Percentiles rank a stretch among this genome's conserved stretches.
Conservation (phyloP, 2,797 vertebrate species). For the Philypnodon macrostomus region DNA sequence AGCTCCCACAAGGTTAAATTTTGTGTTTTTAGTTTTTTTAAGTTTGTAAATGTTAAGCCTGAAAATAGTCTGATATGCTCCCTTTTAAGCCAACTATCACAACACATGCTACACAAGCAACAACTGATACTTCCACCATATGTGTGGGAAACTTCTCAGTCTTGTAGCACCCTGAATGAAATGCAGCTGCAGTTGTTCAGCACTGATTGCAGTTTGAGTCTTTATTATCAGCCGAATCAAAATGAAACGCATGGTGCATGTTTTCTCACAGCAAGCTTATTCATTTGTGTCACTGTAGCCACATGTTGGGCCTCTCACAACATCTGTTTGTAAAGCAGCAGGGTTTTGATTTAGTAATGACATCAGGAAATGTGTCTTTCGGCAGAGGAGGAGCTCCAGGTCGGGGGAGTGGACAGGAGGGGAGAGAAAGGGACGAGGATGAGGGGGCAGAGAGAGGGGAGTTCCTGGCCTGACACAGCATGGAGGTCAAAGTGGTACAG, state of each 20-base stretch:
- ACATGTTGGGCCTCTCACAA: conserved; percentile 60
- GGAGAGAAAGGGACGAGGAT: conserved; percentile 53
- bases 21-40: no score
- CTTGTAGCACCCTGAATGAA: conserved; percentile 15
- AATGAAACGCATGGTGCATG: conserved; percentile 11
- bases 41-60: no score
- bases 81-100: conserved; percentile 37
- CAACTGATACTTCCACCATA: conserved; percentile 17
- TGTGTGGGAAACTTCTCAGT: conserved; percentile 35
- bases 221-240: conserved; percentile 27
- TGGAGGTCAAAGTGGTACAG: no score
- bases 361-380: conserved; percentile 77
- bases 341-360: conserved; percentile 76
- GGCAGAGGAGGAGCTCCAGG: conserved; percentile 64
- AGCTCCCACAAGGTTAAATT: no score
- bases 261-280: conserved; percentile 50
- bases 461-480: no score
- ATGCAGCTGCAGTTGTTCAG: conserved; percentile 35
- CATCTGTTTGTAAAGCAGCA: conserved; percentile 77
- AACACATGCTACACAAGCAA: conserved; percentile 21
- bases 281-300: conserved; percentile 51
- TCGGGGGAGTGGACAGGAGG: conserved; percentile 51
- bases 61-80: no score
- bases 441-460: conserved; percentile 65
- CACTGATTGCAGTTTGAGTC: conserved; percentile 22